Percentiles rank a stretch among this genome's conserved stretches.
Conservation (phyloP, 1,140 invertebrate genomes). For the Papilio aristodemus region DNA sequence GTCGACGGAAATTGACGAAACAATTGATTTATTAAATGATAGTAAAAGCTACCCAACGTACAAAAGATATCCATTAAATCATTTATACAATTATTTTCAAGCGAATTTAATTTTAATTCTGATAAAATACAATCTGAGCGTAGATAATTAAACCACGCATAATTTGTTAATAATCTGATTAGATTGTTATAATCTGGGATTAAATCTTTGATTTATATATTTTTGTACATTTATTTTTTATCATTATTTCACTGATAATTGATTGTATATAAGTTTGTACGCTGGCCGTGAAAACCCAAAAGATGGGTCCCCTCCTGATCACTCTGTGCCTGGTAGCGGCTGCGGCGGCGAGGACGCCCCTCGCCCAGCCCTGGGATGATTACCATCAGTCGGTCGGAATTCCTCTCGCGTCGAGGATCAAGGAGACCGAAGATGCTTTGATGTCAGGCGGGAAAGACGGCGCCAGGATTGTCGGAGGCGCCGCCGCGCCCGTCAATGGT, state of each 20-base stretch:
- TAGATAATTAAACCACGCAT: not conserved
- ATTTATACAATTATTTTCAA: not conserved
- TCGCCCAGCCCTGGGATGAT: constrained; percentile 23
- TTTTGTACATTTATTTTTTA: constrained; percentile 8
- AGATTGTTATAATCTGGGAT: constrained; percentile 12
- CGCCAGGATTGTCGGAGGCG: constrained; percentile 55
- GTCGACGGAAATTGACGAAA: not conserved
- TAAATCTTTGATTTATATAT: constrained; percentile 12
- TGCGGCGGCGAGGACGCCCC: constrained; percentile 29
- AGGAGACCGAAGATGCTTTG: constrained; percentile 45
- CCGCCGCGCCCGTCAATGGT: constrained; percentile 36
- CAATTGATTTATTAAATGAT: not conserved
- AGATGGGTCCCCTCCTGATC: constrained; percentile 44
- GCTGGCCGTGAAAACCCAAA: constrained; percentile 25
- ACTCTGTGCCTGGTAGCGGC: constrained; percentile 37
- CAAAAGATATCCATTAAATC: not conserved
- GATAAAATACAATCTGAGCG: not conserved
- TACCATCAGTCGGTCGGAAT: constrained; percentile 55
- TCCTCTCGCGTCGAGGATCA: constrained; percentile 50
- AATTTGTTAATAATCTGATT: constrained; percentile 12
- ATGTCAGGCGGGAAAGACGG: constrained; percentile 6
- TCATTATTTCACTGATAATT: not conserved
- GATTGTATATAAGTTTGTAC: constrained; percentile 14
- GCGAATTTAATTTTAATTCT: not conserved
- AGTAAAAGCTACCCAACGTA: not conserved